Conservation (phyloP, 2,797 vertebrate genomes). For the Sphenopsis melanotis region DNA sequence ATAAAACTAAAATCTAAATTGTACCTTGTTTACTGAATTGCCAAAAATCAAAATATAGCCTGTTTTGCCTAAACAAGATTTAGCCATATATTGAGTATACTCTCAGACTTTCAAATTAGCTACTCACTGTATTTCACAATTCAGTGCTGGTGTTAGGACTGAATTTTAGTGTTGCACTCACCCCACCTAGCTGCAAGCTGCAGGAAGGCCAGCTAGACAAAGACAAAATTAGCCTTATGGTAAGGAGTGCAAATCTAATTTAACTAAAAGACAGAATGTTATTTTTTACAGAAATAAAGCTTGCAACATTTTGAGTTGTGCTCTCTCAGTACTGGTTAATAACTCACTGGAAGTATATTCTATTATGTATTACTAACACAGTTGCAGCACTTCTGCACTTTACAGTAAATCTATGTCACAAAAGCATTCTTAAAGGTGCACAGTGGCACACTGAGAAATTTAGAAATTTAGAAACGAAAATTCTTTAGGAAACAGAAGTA, state of each 20-base stretch:
- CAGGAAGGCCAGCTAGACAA: background rate
- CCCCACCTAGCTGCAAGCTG: conserved; percentile 49
- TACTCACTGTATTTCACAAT: background rate
- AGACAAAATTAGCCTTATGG: background rate
- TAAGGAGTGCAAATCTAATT: background rate
- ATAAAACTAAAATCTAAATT: background rate
- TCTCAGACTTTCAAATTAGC: background rate
- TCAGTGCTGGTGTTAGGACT: background rate
- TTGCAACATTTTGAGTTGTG: background rate
- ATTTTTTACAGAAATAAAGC: background rate
- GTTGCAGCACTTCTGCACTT: background rate
- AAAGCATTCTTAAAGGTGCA: background rate
- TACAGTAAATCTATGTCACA: background rate
- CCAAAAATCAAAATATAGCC: background rate
- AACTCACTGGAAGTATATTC: background rate
- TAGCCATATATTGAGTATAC: background rate
- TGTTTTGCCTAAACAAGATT: background rate
- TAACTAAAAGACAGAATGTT: background rate
- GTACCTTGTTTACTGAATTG: background rate
- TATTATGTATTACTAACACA: background rate
- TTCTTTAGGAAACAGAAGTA: background rate
- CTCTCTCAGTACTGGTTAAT: background rate
- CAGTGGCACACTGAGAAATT: background rate
- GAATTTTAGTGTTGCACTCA: background rate
- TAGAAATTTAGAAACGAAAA: background rate